Percentiles rank a stretch among this genome's conserved stretches.
Evolutionary conservation across 2,113 vertebrate species (phyloP).

Genomic region (Gadus macrocephalus): DNA sequence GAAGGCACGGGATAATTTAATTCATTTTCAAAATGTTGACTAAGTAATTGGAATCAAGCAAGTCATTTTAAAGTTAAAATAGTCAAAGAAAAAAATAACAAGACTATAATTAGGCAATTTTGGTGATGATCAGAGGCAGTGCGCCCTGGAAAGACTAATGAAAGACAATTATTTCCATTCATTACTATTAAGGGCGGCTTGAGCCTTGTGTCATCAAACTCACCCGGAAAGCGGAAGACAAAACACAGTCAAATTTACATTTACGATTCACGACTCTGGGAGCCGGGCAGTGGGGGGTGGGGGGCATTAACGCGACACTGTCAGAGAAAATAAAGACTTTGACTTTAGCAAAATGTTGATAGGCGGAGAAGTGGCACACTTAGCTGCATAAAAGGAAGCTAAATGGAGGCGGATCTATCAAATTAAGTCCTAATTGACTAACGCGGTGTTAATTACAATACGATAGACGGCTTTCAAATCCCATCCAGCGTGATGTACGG

Average conservation of each 20-base stretch:
- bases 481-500: too few relatives aligned
- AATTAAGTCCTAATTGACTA: constrained; percentile 36
- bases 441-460: constrained; percentile 30
- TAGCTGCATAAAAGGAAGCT: constrained; percentile 26
- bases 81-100: constrained; percentile 53
- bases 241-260: constrained; percentile 52
- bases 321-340: not conserved
- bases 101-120: constrained; percentile 61
- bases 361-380: constrained; percentile 20
- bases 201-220: constrained; percentile 52
- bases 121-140: constrained; percentile 40
- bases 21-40: not conserved
- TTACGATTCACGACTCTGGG: constrained; percentile 34
- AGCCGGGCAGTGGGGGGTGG: too few relatives aligned
- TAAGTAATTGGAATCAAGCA: constrained; percentile 34
- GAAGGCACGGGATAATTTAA: constrained; percentile 43
- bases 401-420: constrained; percentile 32
- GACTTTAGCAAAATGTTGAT: constrained; percentile 38
- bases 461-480: constrained; percentile 24
- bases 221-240: constrained; percentile 48
- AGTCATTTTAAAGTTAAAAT: not conserved
- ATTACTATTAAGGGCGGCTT: constrained; percentile 61
- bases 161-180: constrained; percentile 70
- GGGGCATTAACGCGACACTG: too few relatives aligned
- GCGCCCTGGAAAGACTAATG: constrained; percentile 54